Evolutionary conservation across 2,888 invertebrate species (phyloP), one percentile per base, ranked within the genome.

Genomic region (Rutpela maculata): DNA sequence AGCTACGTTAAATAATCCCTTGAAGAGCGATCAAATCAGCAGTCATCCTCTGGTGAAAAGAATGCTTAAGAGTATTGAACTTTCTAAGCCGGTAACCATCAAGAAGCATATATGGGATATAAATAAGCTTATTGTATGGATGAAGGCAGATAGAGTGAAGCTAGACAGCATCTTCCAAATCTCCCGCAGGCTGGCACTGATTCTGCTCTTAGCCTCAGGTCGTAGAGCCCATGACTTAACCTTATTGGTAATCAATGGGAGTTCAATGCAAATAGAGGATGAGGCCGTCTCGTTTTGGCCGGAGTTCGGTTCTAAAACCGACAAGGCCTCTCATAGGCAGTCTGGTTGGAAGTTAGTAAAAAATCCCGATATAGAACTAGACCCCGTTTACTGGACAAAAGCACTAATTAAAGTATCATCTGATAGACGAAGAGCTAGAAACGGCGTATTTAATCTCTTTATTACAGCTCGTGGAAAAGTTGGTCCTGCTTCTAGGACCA

Each of bases 301-400:
- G n/a, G 35, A 60, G 15, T 85, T 83, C 56, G 83, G 84, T 0
- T 85, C 84, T 2, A 85, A 84, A 76, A 85, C 84, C 0, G 84
- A 84, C 38, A 73, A 43, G 5, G n/a, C 1, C n/a, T 19, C 12
- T n/a, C 55, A 59, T 43, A 62, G 74, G 15, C 79, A 80, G 65
- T 81, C 77, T 4, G 80, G 78, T 1, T 82, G 82, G 82, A 76
- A 78, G 35, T 68, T 82, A 17, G 26, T 56, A 15, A 77, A 26
- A 15, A 57, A 55, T 43, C 10, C 31, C 0, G 71, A 81, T n/a
- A 9, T 38, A 18, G 18, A 31, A 10, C 59, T 79, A 11, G 76
- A 82, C 56, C 69, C 75, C 0, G 71, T 78, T 15, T 75, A 57
- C 18, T 80, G 79, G 80, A 63, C 62, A 10, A 57, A 71, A 10